Evolutionary conservation across 2,888 invertebrate species (phyloP), one percentile per base, ranked within the genome.

Genomic region (Microctonus aethiopoides): DNA sequence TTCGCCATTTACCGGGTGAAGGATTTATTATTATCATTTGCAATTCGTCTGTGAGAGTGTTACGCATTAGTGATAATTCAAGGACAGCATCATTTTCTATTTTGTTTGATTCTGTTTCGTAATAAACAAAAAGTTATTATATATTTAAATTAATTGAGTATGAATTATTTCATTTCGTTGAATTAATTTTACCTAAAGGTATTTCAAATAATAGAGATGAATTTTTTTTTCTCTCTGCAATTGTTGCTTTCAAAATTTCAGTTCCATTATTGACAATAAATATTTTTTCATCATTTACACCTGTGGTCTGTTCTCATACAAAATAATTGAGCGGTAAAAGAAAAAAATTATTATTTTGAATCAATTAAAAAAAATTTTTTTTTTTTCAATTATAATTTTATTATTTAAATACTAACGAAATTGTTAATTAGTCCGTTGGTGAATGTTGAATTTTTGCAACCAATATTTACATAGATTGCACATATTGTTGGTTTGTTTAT

Each of bases 1-100:
- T 16, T 60, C 74, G 70, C 83, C 80, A 83, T 70, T 70, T 78
- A 64, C 81, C 83, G 64, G 80, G 46, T 60, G 82, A 80, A 54
- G 81, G 77, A 69, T 80, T 78, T 72, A 75, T 77, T 70, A 79
- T 75, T 70, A 79, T 79, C 57, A 82, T 69, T 70, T 74, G 73
- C 70, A 81, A 59, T 71, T 78, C 76, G 66, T 76, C 68, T 26
- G 72, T 46, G 54, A 75, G 72, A 41, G 67, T 67, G 72, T 74
- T 78, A 67, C 79, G 78, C 72, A 73, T 68, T 71, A 77, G 74
- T 46, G 78, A 79, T 54, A 82, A 77, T 24, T 64, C 69, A 54
- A 68, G 39, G 39, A 36, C 52, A 54, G 26, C 24, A 16, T 20
- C 1, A 20, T 46, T 46, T 29, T 57, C 34, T 13, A n/a, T 32